Percentiles rank a stretch among this genome's conserved stretches.
Evolutionary conservation across 2,888 invertebrate species (phyloP).

Genomic region (Netelia inedita): DNA sequence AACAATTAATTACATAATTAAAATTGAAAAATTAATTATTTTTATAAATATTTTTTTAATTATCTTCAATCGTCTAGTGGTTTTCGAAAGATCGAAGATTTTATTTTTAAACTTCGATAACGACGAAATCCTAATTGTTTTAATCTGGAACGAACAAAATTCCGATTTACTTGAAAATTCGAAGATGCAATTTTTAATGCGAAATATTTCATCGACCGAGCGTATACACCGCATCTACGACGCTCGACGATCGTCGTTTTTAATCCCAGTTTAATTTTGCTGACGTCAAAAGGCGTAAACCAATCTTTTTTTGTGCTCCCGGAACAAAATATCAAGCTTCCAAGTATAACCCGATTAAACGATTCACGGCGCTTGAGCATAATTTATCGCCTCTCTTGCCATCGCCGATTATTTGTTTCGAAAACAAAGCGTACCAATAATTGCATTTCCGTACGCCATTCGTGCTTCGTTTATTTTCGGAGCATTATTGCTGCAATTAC

Average conservation of each 20-base stretch:
- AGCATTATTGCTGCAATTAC: constrained; percentile 5
- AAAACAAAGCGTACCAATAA: constrained; percentile 4
- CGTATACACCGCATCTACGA: not conserved
- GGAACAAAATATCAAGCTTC: not conserved
- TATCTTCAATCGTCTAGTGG: too few species aligned
- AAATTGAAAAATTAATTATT: too few species aligned
- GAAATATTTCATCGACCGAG: not conserved
- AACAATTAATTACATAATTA: too few species aligned
- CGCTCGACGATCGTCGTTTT: not conserved
- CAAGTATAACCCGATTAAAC: not conserved
- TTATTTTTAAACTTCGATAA: too few species aligned
- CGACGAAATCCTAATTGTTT: too few species aligned
- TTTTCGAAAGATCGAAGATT: too few species aligned
- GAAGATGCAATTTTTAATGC: too few species aligned
- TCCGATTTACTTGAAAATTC: too few species aligned
- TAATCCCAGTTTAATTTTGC: not conserved
- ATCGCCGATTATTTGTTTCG: not conserved
- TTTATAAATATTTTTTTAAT: too few species aligned
- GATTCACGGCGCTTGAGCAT: not conserved
- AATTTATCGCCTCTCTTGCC: constrained; percentile 2
- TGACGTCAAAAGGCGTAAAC: not conserved
- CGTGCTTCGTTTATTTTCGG: constrained; percentile 7
- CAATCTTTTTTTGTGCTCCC: not conserved
- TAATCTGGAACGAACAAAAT: too few species aligned
- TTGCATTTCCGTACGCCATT: constrained; percentile 4